phyloP scores from a whole-genome alignment of 2,797 vertebrate genomes.

The Nannoperca australis region DNA sequence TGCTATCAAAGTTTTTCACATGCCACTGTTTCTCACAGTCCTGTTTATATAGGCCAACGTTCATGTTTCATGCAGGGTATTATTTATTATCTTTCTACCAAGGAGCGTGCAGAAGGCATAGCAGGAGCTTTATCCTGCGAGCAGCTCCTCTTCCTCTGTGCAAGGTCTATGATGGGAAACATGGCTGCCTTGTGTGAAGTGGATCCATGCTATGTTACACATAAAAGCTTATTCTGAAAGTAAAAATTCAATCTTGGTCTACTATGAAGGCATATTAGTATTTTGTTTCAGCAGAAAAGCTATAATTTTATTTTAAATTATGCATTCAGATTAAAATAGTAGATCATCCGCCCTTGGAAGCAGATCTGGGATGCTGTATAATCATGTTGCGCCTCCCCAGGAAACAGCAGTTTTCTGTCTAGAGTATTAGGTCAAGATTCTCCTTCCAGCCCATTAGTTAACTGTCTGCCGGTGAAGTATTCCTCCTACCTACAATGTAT shows the following conservation, averaged over 20 bases:
- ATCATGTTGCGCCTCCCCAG: slow-evolving; percentile 17
- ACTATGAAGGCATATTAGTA: neutral
- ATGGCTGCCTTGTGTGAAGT: neutral
- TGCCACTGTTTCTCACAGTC: neutral
- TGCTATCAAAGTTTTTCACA: neutral
- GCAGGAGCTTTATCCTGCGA: neutral
- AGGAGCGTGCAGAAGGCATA: neutral
- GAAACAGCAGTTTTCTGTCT: slow-evolving; percentile 13
- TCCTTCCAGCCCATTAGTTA: slow-evolving; percentile 28
- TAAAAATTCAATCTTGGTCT: slow-evolving; percentile 12
- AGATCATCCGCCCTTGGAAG: slow-evolving; percentile 21
- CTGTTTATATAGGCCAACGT: neutral
- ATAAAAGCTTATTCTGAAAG: slow-evolving; percentile 1
- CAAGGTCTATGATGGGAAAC: neutral
- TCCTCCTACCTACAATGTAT: slow-evolving; percentile 35
- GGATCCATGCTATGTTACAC: neutral
- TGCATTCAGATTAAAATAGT: slow-evolving; percentile 26
- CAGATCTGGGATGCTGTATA: slow-evolving; percentile 23
- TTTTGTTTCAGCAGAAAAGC: slow-evolving; percentile 4
- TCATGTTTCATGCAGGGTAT: neutral
- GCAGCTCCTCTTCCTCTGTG: neutral
- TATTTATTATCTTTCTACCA: neutral
- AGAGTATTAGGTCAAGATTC: neutral
- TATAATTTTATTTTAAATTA: slow-evolving; percentile 42
- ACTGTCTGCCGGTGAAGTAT: slow-evolving; percentile 41